phyloP scores from a whole-genome alignment of 2,113 vertebrate species.

The Probosciger aterrimus region DNA sequence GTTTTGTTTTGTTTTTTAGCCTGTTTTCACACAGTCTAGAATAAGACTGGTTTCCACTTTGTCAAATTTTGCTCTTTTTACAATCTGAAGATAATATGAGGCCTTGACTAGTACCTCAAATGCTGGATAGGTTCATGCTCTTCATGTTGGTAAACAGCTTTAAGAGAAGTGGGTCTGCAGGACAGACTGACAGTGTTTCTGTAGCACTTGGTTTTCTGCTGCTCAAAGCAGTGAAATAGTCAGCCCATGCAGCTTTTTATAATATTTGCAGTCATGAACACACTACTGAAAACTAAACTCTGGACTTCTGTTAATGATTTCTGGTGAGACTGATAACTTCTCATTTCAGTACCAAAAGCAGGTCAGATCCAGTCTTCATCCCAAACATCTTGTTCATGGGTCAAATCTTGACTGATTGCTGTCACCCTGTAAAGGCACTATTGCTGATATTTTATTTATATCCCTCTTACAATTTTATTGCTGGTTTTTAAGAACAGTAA shows the following conservation, averaged over 20 bases:
- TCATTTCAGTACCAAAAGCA: not conserved
- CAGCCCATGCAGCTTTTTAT: not conserved
- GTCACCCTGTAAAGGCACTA: not conserved
- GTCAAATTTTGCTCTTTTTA: not conserved
- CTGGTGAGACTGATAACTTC: not conserved
- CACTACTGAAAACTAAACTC: not conserved
- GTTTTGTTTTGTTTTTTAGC: not conserved
- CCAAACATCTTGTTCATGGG: not conserved
- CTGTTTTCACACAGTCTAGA: not conserved
- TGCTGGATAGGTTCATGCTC: not conserved
- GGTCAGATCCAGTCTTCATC: not conserved
- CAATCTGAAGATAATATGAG: not conserved
- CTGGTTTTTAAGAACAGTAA: not conserved
- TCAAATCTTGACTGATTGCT: not conserved
- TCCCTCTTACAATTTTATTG: not conserved
- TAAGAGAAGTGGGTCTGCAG: not conserved
- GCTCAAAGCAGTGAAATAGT: not conserved
- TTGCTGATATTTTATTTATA: not conserved
- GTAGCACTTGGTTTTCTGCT: not conserved
- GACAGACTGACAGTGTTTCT: not conserved
- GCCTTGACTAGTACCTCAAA: not conserved
- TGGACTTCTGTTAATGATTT: not conserved
- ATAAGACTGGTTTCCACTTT: not conserved
- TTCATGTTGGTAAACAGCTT: not conserved
- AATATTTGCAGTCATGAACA: not conserved